Percentiles rank a stretch among this genome's conserved stretches.
Evolutionary conservation across 1,140 invertebrate species (phyloP).

Genomic region (Adelges cooleyi): DNA sequence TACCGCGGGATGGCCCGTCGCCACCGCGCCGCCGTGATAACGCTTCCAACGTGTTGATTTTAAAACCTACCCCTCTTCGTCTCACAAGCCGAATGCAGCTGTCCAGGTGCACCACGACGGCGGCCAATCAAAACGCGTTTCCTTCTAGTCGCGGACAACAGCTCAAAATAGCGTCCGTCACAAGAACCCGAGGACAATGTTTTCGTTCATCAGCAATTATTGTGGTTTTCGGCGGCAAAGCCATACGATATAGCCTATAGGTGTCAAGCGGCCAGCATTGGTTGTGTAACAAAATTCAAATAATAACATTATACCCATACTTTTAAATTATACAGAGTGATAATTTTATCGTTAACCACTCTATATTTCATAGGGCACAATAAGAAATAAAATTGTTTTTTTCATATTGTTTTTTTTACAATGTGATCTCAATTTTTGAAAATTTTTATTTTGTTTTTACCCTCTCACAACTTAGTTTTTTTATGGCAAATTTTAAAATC

Average conservation of each 20-base stretch:
- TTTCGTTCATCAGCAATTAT: background rate
- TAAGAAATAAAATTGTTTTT: too few species aligned
- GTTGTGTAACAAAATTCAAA: too few species aligned
- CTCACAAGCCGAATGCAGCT: background rate
- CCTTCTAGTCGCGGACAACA: background rate
- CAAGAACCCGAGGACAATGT: background rate
- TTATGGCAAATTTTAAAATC: too few species aligned
- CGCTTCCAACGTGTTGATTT: slow-evolving; percentile 27
- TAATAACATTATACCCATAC: too few species aligned
- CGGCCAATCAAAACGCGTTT: background rate
- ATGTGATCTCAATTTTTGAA: too few species aligned
- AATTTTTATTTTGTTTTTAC: too few species aligned
- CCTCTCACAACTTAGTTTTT: too few species aligned
- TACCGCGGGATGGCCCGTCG: background rate
- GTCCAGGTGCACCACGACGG: background rate
- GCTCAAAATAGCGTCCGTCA: background rate
- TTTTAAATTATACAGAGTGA: too few species aligned
- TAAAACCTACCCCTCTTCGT: background rate
- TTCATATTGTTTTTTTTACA: too few species aligned
- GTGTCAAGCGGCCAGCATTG: background rate
- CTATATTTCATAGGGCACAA: too few species aligned
- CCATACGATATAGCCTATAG: background rate
- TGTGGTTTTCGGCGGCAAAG: background rate
- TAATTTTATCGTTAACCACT: too few species aligned
- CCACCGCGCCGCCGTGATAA: slow-evolving; percentile 1